Evolutionary conservation across 2,113 vertebrate genomes (phyloP).

Genomic region (Zapornia atra): DNA sequence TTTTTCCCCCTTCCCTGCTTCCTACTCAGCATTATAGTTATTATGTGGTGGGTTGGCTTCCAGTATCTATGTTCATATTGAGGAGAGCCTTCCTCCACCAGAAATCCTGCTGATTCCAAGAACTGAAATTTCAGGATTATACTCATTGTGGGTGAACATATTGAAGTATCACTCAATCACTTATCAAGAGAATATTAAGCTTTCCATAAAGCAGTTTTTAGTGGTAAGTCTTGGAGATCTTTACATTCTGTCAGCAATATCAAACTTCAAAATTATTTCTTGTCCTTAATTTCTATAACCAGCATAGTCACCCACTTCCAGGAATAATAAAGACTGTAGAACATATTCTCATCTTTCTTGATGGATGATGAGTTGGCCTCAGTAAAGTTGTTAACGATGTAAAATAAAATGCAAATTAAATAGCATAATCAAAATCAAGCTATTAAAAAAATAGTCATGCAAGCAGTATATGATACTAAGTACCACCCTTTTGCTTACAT

Average conservation of each 20-base stretch:
- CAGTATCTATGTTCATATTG: not conserved
- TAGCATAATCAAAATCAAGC: conserved; percentile 51
- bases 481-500: not conserved
- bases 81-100: not conserved
- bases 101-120: not conserved
- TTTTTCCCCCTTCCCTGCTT: conserved; percentile 40
- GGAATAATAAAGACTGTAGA: conserved; percentile 53
- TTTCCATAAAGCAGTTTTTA: conserved; percentile 13
- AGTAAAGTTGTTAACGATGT: conserved; percentile 42
- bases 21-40: not conserved
- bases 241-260: conserved; percentile 18
- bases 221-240: not conserved
- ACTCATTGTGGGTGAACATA: not conserved
- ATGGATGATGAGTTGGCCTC: conserved; percentile 23
- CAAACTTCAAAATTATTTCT: conserved; percentile 31
- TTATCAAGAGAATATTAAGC: conserved; percentile 36
- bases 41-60: not conserved
- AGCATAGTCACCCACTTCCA: conserved; percentile 2
- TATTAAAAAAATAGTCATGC: conserved; percentile 39
- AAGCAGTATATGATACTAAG: not conserved
- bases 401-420: conserved; percentile 70
- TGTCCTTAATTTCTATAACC: conserved; percentile 4
- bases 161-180: not conserved
- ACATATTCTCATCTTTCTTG: conserved; percentile 46
- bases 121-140: not conserved